phyloP scores from a whole-genome alignment of 2,113 vertebrate genomes.

The Formicarius rufipectus region DNA sequence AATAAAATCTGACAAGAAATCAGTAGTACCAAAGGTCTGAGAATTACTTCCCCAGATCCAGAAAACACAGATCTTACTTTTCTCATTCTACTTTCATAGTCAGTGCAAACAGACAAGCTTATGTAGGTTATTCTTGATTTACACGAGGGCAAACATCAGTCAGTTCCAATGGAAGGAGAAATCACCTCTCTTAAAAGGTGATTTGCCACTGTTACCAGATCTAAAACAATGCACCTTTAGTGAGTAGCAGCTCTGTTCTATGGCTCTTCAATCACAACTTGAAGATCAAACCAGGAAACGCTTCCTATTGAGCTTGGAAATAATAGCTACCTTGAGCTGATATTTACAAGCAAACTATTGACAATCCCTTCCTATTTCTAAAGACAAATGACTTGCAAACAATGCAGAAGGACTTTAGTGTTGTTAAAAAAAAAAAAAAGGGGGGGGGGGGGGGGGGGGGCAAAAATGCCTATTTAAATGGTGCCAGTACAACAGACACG shows the following conservation, averaged over 20 bases:
- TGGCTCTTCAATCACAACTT: not conserved
- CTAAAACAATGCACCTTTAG: not conserved
- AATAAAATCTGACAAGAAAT: not conserved
- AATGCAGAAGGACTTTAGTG: not conserved
- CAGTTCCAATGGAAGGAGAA: not conserved
- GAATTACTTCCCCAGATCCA: not conserved
- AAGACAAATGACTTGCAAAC: not conserved
- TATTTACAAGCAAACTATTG: not conserved
- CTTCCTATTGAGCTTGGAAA: not conserved
- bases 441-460: too few relatives aligned
- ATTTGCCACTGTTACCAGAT: not conserved
- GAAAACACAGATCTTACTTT: not conserved
- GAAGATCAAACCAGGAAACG: not conserved
- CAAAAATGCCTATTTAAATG: not conserved
- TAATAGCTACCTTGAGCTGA: not conserved
- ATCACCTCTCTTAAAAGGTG: not conserved
- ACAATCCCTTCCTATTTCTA: not conserved
- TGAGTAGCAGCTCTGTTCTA: not conserved
- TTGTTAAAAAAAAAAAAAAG: too few relatives aligned
- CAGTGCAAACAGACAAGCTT: not conserved
- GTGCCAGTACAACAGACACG: not conserved
- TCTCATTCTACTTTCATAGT: not conserved
- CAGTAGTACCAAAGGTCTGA: not conserved
- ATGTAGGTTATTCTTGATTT: not conserved
- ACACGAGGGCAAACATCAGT: not conserved